phyloP scores from a whole-genome alignment of 2,888 invertebrate species.

The Xestia c-nigrum region DNA sequence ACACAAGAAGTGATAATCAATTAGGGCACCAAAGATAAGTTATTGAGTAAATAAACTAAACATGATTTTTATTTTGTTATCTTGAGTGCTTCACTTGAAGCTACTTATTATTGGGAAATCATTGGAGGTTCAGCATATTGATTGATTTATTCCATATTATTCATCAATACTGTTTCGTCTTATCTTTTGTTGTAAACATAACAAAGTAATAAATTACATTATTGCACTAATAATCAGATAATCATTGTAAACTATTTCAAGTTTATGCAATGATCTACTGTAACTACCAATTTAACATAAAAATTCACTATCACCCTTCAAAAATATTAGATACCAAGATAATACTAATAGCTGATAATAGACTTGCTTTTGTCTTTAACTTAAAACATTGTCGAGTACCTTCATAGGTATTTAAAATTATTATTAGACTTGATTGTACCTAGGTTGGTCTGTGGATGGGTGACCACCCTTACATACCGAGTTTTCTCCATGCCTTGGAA shows the following conservation, averaged over 20 bases:
- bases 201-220: conserved; percentile 11
- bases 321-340: conserved; percentile 5
- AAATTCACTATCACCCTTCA: background rate
- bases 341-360: conserved; percentile 3
- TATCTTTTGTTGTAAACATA: conserved; percentile 11
- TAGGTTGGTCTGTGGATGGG: too few species aligned
- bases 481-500: too few species aligned
- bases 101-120: conserved; percentile 29
- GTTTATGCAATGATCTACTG: background rate
- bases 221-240: background rate
- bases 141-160: conserved; percentile 1
- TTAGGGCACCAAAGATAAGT: conserved; percentile 55
- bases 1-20: conserved; percentile 47
- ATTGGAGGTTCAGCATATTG: conserved; percentile 5
- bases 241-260: conserved; percentile 1
- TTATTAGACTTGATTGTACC: background rate
- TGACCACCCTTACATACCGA: too few species aligned
- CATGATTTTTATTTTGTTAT: conserved; percentile 22
- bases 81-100: background rate
- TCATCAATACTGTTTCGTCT: conserved; percentile 1
- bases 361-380: background rate
- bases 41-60: conserved; percentile 3
- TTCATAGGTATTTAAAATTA: background rate
- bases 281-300: background rate
- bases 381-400: background rate